Evolutionary conservation across 2,113 vertebrate genomes (phyloP).

Genomic region (Thomomys bottae): DNA sequence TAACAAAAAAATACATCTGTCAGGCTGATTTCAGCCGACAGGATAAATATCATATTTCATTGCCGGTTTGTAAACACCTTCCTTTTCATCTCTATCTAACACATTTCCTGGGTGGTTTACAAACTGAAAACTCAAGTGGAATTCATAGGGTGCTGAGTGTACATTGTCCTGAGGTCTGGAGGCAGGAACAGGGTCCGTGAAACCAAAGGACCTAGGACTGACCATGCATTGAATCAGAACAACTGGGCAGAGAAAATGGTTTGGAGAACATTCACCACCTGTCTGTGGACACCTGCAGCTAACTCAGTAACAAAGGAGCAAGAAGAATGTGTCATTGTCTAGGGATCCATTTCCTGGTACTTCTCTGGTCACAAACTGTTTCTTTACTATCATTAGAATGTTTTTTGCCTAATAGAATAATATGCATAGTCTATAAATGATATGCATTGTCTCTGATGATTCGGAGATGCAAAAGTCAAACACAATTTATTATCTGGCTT

Average conservation of each 20-base stretch:
- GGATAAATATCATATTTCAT: slow-evolving; percentile 73
- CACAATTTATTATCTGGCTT: background rate
- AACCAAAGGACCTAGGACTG: fast-evolving
- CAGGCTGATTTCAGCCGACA: slow-evolving; percentile 31
- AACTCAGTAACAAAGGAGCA: background rate
- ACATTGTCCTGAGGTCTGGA: background rate
- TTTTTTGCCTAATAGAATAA: slow-evolving; percentile 11
- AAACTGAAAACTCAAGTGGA: slow-evolving; percentile 63
- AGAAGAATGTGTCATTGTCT: background rate
- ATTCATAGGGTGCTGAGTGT: slow-evolving; percentile 34
- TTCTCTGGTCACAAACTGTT: background rate
- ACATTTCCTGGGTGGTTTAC: slow-evolving; percentile 46
- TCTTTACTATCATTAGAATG: slow-evolving; percentile 26
- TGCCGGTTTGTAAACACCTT: slow-evolving; percentile 73
- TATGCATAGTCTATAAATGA: slow-evolving; percentile 26
- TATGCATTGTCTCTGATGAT: slow-evolving; percentile 32
- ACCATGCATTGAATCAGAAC: background rate
- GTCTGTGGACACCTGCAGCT: background rate
- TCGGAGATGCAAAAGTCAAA: slow-evolving; percentile 1
- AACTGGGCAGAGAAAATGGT: background rate
- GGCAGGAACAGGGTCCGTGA: background rate
- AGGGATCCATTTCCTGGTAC: background rate
- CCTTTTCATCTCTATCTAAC: slow-evolving; percentile 59
- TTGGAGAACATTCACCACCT: background rate
- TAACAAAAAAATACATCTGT: slow-evolving; percentile 75